Evolutionary conservation across 2,888 invertebrate genomes (phyloP).

Genomic region (Callinectes sapidus): DNA sequence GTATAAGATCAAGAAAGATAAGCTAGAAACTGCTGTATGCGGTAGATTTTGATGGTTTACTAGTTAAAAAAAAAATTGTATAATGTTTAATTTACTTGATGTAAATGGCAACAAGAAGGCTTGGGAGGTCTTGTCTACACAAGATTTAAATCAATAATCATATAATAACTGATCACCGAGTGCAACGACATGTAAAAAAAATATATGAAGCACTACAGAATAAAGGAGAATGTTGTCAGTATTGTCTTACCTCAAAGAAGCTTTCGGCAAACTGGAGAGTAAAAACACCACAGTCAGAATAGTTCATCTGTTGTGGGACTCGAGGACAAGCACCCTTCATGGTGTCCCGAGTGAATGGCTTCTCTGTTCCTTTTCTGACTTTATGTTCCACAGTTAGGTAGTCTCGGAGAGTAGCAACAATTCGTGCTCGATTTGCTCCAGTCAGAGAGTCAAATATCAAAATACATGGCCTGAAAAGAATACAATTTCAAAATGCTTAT

Average conservation of each 20-base stretch:
- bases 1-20: too few relatives aligned
- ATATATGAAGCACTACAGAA: neutral
- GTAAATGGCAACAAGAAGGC: neutral
- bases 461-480: slow-evolving; percentile 88
- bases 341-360: slow-evolving; percentile 86
- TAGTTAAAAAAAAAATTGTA: neutral
- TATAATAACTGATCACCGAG: neutral
- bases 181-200: neutral
- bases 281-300: slow-evolving; percentile 96
- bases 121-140: neutral
- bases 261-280: slow-evolving; percentile 96
- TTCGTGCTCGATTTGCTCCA: slow-evolving; percentile 85
- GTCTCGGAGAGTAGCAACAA: slow-evolving; percentile 92
- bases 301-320: slow-evolving; percentile 98
- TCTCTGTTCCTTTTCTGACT: slow-evolving; percentile 80
- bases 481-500: neutral
- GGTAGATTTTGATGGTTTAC: too few relatives aligned
- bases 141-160: neutral
- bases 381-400: slow-evolving; percentile 92
- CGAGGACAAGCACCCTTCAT: slow-evolving; percentile 91
- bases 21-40: too few relatives aligned
- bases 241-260: slow-evolving; percentile 86
- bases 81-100: neutral
- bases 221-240: neutral
- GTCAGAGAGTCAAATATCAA: slow-evolving; percentile 96